Evolutionary conservation across 2,113 vertebrate genomes (phyloP).

Genomic region (Apaloderma vittatum): DNA sequence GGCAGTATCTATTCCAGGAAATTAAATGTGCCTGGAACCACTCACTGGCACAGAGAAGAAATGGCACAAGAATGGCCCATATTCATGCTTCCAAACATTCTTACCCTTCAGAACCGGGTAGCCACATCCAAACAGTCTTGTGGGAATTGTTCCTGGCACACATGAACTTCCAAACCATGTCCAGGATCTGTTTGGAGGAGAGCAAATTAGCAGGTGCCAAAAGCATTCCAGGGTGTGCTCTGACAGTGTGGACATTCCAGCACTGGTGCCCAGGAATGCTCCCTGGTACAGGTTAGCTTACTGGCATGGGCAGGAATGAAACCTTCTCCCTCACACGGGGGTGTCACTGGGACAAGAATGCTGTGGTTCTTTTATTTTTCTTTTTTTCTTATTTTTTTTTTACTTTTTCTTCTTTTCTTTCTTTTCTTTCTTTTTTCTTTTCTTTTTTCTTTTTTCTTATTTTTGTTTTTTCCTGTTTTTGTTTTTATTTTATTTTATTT

Average conservation of each 20-base stretch:
- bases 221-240: background rate
- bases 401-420: no score
- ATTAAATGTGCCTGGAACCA: background rate
- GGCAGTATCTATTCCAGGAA: background rate
- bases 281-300: fast-evolving
- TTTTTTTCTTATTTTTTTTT: background rate
- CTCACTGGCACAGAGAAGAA: background rate
- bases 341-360: background rate
- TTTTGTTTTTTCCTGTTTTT: no score
- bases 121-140: background rate
- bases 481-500: background rate
- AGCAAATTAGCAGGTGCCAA: background rate
- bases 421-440: no score
- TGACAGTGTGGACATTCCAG: background rate
- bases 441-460: no score
- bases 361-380: background rate
- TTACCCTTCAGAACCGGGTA: background rate
- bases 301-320: background rate
- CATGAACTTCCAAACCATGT: background rate
- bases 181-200: background rate
- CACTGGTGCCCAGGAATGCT: fast-evolving
- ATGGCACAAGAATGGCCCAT: background rate
- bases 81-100: background rate
- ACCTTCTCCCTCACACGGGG: background rate
- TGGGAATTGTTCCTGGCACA: background rate